Evolutionary conservation across 1,140 invertebrate genomes (phyloP).

Genomic region (Drosophila setifemur): DNA sequence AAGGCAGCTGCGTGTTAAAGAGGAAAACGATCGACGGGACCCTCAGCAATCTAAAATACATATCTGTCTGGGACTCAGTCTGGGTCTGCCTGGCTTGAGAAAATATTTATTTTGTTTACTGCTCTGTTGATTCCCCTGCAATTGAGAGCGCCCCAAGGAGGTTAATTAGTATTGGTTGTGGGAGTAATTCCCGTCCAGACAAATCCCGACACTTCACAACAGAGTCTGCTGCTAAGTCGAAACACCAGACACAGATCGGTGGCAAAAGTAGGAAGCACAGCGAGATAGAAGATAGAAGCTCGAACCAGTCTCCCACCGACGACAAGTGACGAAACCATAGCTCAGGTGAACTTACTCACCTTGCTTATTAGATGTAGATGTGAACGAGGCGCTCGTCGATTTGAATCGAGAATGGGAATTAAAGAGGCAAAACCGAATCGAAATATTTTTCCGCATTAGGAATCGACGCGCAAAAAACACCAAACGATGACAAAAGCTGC

Average conservation of each 20-base stretch:
- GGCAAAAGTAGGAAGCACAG: conserved; percentile 21
- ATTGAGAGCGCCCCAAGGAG: conserved; percentile 56
- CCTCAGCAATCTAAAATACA: neutral
- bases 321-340: neutral
- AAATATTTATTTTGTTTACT: conserved; percentile 57
- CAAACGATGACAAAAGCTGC: conserved; percentile 9
- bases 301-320: conserved; percentile 12
- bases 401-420: conserved; percentile 6
- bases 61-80: conserved; percentile 10
- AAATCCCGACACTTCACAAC: no score
- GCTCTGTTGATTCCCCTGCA: conserved; percentile 18
- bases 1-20: conserved; percentile 53
- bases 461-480: neutral
- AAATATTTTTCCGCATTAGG: conserved; percentile 34
- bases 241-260: no score
- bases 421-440: neutral
- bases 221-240: no score
- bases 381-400: neutral
- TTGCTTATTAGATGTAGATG: conserved; percentile 40
- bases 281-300: no score
- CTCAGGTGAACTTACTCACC: conserved; percentile 25
- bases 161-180: conserved; percentile 65
- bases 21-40: conserved; percentile 47
- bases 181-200: conserved; percentile 25
- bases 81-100: conserved; percentile 30